Evolutionary conservation across 2,888 invertebrate genomes (phyloP).

Genomic region (Volucella zonaria): DNA sequence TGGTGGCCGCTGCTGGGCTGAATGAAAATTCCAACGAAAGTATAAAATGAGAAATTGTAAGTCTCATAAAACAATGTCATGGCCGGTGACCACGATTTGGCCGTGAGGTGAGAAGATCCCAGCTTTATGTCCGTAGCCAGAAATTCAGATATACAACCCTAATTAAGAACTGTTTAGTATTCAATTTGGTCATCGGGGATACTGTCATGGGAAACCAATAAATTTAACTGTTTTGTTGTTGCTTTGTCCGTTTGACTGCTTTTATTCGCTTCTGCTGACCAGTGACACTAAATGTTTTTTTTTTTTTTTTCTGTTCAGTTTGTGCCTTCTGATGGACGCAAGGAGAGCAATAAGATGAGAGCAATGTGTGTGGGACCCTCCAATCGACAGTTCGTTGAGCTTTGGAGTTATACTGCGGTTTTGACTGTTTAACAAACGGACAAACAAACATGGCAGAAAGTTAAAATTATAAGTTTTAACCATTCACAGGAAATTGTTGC

Average conservation of each 20-base stretch:
- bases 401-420: slow-evolving; percentile 5
- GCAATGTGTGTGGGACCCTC: slow-evolving; percentile 10
- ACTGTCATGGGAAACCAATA: slow-evolving; percentile 69
- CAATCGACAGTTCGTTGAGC: slow-evolving; percentile 38
- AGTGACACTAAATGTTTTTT: slow-evolving; percentile 44
- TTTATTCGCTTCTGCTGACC: slow-evolving; percentile 6
- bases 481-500: too few relatives aligned
- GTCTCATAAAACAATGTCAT: slow-evolving; percentile 73
- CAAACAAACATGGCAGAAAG: neutral
- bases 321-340: slow-evolving; percentile 32
- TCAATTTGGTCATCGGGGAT: slow-evolving; percentile 75
- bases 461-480: too few relatives aligned
- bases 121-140: slow-evolving; percentile 66
- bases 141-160: slow-evolving; percentile 77
- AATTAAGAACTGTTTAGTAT: slow-evolving; percentile 78
- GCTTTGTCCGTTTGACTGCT: slow-evolving; percentile 20
- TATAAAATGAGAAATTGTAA: slow-evolving; percentile 66
- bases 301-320: slow-evolving; percentile 4
- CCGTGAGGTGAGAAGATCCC: slow-evolving; percentile 72
- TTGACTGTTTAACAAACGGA: neutral
- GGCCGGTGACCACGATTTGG: slow-evolving; percentile 74
- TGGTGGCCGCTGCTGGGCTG: slow-evolving; percentile 9
- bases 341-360: slow-evolving; percentile 17
- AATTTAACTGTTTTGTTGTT: slow-evolving; percentile 63
- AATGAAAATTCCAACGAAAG: slow-evolving; percentile 68